Conservation (phyloP, 2,797 vertebrate genomes). For the Premnoplex brunnescens region DNA sequence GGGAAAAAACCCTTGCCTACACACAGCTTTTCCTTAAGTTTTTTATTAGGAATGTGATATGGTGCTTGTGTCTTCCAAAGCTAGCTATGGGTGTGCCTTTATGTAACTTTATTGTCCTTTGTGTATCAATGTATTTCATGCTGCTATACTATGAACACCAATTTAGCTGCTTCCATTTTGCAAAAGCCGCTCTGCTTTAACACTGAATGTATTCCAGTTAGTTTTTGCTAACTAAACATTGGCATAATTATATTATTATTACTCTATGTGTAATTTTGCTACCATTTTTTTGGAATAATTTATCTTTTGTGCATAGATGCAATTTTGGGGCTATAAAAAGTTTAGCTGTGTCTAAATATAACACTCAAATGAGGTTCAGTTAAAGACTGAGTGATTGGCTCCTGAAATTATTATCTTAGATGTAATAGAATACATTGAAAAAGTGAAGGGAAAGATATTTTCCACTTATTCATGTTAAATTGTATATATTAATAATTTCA, state of each 20-base stretch:
- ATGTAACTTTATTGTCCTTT: background rate
- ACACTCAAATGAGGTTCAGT: background rate
- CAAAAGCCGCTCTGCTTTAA: background rate
- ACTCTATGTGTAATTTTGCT: background rate
- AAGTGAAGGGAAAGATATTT: background rate
- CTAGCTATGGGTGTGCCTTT: background rate
- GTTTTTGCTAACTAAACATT: background rate
- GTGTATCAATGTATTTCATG: background rate
- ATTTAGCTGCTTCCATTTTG: background rate
- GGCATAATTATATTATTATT: background rate
- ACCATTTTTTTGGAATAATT: background rate
- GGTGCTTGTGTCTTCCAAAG: background rate
- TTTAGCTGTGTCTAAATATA: background rate
- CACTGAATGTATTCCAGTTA: background rate
- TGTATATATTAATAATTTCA: background rate
- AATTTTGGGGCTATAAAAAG: background rate
- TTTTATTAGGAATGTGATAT: background rate
- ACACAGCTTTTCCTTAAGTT: background rate
- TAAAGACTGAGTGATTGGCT: background rate
- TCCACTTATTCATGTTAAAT: background rate
- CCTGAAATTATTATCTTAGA: background rate
- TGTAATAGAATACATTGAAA: background rate
- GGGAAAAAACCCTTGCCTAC: background rate
- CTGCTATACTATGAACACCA: background rate
- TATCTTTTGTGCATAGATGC: background rate